Evolutionary conservation across 1,140 invertebrate genomes (phyloP), one percentile per base, ranked within the genome.

Genomic region (Manduca sexta): DNA sequence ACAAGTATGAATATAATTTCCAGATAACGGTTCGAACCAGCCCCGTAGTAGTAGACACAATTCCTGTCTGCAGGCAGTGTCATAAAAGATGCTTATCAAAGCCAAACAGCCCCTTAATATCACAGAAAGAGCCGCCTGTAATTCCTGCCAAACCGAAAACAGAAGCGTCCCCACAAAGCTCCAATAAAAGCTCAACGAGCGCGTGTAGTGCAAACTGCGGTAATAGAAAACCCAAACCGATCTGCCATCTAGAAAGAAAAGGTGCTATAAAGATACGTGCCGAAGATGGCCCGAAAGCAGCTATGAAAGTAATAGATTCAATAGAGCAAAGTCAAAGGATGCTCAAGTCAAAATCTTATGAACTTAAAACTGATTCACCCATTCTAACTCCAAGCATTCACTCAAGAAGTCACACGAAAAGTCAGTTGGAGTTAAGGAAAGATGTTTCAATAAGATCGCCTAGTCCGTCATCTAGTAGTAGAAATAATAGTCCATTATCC

Each of bases 21-120:
- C 69, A 92, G 91, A 90, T 92, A 45, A 92, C 91, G 13, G 91
- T 92, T 31, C 85, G 90, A 64, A 92, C 91, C 13, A 91, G 91
- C 73, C 90, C 90, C 46, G 75, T 89, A 60, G 86, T 90, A 45
- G 87, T 89, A 55, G 90, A 91, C 83, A 88, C 89, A 47, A 84
- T 91, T 60, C 87, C 90, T 30, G 90, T 93, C 7, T 93, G 92
- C 75, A 88, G 90, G 52, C 90, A 92, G 64, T 93, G 92, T 69
- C 92, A 92, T 63, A 92, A 91, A 80, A 92, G 91, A 60, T 93
- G 92, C 76, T 84, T 90, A 68, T 83, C 88, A 30, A 88, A 85
- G 60, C 86, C 86, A 45, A 86, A 85, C 39, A 87, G 86, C 67
- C 86, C 86, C 8, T 62, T 84, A 64, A 58, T 82, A 38, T 83